phyloP scores from a whole-genome alignment of 2,113 vertebrate genomes.

The Ictalurus furcatus region DNA sequence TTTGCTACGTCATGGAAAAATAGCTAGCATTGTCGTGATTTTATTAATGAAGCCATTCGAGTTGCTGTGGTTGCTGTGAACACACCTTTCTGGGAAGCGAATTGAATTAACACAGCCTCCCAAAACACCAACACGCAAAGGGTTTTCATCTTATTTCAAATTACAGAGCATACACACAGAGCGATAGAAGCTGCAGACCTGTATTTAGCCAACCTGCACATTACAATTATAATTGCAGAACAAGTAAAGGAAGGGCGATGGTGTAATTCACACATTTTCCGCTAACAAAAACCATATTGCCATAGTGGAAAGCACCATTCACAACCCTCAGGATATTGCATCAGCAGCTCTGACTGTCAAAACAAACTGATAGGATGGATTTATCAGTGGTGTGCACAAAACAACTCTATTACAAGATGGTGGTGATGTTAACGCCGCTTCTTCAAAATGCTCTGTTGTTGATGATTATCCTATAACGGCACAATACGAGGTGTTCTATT shows the following conservation, averaged over 20 bases:
- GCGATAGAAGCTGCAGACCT: conserved; percentile 43
- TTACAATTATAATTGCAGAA: conserved; percentile 60
- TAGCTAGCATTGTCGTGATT: not conserved
- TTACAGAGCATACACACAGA: conserved; percentile 53
- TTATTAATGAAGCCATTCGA: not conserved
- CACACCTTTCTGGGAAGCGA: not conserved
- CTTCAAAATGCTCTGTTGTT: not conserved
- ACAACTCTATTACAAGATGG: not conserved
- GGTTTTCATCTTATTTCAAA: conserved; percentile 59
- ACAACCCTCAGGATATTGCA: conserved; percentile 21
- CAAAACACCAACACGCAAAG: conserved; percentile 44
- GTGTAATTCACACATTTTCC: conserved; percentile 57
- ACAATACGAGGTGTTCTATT: not conserved
- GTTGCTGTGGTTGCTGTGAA: not conserved
- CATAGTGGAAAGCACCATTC: conserved; percentile 50
- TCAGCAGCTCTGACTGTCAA: conserved; percentile 40
- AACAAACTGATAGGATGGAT: conserved; percentile 32
- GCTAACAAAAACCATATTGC: conserved; percentile 45
- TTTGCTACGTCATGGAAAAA: not conserved
- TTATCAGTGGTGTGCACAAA: not conserved
- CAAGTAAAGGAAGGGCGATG: conserved; percentile 55
- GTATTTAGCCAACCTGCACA: conserved; percentile 56
- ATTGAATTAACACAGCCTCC: conserved; percentile 17
- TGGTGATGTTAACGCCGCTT: not conserved
- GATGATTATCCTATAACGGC: not conserved